Base-by-base conservation (phyloP, 1,140 invertebrate genomes). In the Fopius arisanus region DNA sequence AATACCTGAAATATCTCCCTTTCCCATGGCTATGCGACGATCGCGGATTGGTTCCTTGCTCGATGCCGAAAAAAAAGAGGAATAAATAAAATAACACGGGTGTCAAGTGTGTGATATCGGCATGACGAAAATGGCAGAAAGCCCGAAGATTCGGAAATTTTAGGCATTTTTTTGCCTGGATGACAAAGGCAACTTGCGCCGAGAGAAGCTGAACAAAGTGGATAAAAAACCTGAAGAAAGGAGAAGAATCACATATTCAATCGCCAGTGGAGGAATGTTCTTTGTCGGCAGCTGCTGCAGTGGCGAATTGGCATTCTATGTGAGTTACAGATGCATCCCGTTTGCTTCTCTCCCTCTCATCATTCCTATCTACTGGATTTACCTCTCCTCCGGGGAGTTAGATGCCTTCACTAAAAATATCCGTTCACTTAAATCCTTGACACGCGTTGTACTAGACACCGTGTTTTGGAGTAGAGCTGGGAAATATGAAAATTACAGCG, bases 221-320 rank as follows among this genome's bases (percentile, higher is more conserved):
- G 68, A 33, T 12, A 48, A 68, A 67, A 48, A 51, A 40, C 21
- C n/a, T 63, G 65, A 28, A 75, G 28, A 54, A 26, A 54, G 62
- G 54, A 68, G 70, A 70, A 63, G 71, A 73, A 73, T 82, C 75
- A 72, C 78, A 79, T 76, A 77, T 78, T 79, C 79, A 77, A 80
- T 82, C 74, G 79, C 72, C 71, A 43, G 70, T 72, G 75, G 78
- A 77, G 78, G 79, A 81, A 79, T 79, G 76, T 77, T 73, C 79
- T 80, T 81, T 80, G 78, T 79, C 63, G 76, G 77, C 66, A 73
- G 71, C 69, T 67, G 73, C 33, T 62, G 70, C 77, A 76, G 76
- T 79, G 74, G 75, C 79, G 79, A 80, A 81, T 83, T 81, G 80
- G 75, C 78, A 80, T 81, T 81, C 78, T 76, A 79, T 81, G 79